These are phyloP conservation scores for Virgularia gustaviana DNA, from an alignment of 92 coral and sea anemone genomes.

Conservation along the genomic window DNA sequence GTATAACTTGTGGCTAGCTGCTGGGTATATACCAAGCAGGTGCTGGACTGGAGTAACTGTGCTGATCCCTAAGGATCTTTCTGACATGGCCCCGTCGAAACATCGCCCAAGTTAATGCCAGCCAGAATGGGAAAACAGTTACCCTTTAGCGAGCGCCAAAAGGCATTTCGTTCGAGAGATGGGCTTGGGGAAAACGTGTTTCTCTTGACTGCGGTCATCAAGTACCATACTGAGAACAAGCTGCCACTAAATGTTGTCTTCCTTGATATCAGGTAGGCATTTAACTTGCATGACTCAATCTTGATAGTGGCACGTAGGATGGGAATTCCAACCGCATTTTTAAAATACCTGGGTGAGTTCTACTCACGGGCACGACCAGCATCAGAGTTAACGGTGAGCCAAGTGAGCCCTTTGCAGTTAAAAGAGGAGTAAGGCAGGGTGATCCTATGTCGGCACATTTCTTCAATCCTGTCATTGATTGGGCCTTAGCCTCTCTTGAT, in stretches of 20 bases:
- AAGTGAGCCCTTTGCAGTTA: background rate
- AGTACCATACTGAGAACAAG: background rate
- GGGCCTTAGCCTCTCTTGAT: conserved; percentile 8
- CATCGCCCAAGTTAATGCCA: conserved; percentile 20
- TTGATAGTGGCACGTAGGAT: background rate
- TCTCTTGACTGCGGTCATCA: background rate
- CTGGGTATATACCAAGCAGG: background rate
- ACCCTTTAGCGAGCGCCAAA: background rate
- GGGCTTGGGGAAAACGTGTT: conserved; percentile 6
- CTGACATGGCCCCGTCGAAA: background rate
- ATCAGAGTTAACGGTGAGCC: background rate
- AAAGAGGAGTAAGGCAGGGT: conserved; percentile 29
- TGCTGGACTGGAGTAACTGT: conserved; percentile 6
- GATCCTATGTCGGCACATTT: conserved; percentile 11
- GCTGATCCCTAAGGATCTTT: background rate
- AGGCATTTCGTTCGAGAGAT: conserved; percentile 20
- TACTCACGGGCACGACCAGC: background rate
- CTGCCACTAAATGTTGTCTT: conserved; percentile 6
- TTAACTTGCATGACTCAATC: conserved; percentile 19
- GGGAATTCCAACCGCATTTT: conserved; percentile 6
- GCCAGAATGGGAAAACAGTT: background rate
- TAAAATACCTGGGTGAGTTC: conserved; percentile 6
- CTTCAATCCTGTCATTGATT: conserved; percentile 11
- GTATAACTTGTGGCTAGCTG: conserved; percentile 30
- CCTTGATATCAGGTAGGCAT: conserved; percentile 28